phyloP scores from a whole-genome alignment of 2,797 vertebrate species.

The Channa striata region DNA sequence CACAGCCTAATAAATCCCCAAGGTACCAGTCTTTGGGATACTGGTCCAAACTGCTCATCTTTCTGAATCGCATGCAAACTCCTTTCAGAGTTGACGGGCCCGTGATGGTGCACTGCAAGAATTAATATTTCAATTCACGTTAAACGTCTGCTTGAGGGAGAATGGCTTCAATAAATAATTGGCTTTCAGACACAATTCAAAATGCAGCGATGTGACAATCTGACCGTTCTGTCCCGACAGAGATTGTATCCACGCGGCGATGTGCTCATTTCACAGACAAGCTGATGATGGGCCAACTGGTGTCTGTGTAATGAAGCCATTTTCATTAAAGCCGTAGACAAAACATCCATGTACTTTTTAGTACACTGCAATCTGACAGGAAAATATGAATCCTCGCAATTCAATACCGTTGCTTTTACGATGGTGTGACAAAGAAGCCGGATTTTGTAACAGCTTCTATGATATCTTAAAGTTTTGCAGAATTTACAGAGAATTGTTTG shows the following conservation, averaged over 20 bases:
- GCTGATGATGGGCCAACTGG: slow-evolving; percentile 5
- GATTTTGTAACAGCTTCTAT: too few species aligned
- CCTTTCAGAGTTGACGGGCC: background rate
- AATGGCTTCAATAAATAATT: slow-evolving; percentile 18
- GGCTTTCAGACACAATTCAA: slow-evolving; percentile 18
- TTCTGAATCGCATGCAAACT: background rate
- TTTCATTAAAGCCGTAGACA: slow-evolving; percentile 1
- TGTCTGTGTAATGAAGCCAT: slow-evolving; percentile 20
- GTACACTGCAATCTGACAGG: background rate
- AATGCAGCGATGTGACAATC: slow-evolving; percentile 18
- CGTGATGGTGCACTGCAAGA: background rate
- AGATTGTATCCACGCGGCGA: background rate
- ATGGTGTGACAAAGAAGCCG: background rate
- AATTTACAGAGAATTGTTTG: too few species aligned
- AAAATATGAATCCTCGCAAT: background rate
- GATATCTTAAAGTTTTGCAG: too few species aligned
- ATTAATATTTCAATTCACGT: background rate
- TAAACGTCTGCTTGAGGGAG: background rate
- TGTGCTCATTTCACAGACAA: slow-evolving; percentile 3
- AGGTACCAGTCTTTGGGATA: background rate
- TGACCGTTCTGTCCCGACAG: background rate
- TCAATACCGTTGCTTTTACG: background rate
- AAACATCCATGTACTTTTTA: background rate
- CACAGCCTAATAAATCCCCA: background rate
- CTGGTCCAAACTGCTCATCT: background rate